Conservation (phyloP, 2,113 vertebrate species). For the Callaeas wilsoni region DNA sequence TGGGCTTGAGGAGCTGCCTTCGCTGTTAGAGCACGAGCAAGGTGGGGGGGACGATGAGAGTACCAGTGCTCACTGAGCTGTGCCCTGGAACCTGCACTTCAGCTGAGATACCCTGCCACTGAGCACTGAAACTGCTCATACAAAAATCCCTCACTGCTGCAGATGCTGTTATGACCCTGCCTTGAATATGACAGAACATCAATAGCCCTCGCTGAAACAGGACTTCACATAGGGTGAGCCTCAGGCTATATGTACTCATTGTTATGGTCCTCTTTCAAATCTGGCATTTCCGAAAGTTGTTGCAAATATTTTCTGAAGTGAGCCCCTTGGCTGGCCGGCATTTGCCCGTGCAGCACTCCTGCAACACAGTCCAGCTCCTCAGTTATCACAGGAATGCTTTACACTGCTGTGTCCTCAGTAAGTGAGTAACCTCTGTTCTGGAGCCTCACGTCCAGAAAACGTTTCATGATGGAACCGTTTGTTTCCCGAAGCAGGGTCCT, state of each 20-base stretch:
- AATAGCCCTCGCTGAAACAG: not conserved
- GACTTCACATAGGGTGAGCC: not conserved
- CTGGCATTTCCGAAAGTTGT: not conserved
- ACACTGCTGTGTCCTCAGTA: not conserved
- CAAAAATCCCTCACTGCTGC: not conserved
- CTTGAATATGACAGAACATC: not conserved
- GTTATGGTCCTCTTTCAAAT: not conserved
- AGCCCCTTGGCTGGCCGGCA: not conserved
- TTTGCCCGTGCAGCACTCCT: not conserved
- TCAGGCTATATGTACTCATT: not conserved
- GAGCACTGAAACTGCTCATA: not conserved
- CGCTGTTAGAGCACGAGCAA: not conserved
- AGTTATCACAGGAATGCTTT: not conserved
- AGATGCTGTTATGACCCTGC: not conserved
- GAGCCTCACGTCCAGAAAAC: rapidly evolving
- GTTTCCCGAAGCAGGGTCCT: no score
- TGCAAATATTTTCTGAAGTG: not conserved
- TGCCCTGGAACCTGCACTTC: not conserved
- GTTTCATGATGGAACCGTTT: not conserved
- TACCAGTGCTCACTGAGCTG: not conserved
- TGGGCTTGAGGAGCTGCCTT: not conserved
- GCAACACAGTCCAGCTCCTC: not conserved
- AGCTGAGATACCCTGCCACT: not conserved
- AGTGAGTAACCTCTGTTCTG: not conserved
- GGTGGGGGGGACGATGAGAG: not conserved